Evolutionary conservation across 2,113 vertebrate species (phyloP).

Genomic region (Erinaceus europaeus): DNA sequence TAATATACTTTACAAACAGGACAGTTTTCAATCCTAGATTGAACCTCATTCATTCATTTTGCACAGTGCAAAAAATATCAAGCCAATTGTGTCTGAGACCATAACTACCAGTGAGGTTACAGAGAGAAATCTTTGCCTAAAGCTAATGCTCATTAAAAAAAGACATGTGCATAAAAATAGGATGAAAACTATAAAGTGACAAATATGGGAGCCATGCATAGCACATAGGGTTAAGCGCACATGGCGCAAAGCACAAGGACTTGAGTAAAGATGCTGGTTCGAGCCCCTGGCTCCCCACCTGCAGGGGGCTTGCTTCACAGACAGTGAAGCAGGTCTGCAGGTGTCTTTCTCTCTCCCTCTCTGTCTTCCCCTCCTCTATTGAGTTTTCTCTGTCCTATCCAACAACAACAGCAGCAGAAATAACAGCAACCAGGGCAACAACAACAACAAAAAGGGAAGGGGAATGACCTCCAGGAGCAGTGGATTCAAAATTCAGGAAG

Average conservation of each 20-base stretch:
- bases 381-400: too few relatives aligned
- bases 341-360: too few relatives aligned
- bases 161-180: not conserved
- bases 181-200: not conserved
- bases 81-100: not conserved
- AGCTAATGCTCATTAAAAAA: not conserved
- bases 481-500: not conserved
- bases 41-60: not conserved
- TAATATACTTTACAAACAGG: not conserved
- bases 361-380: too few relatives aligned
- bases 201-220: not conserved
- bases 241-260: too few relatives aligned
- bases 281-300: too few relatives aligned
- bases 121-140: slow-evolving; percentile 11
- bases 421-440: too few relatives aligned
- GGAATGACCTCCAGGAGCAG: slow-evolving; percentile 12
- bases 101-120: not conserved
- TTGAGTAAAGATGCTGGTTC: too few relatives aligned
- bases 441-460: too few relatives aligned
- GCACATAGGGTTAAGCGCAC: too few relatives aligned
- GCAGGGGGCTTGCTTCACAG: too few relatives aligned
- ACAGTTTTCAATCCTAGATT: not conserved
- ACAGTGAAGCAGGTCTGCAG: too few relatives aligned
- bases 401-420: too few relatives aligned
- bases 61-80: not conserved